These are phyloP conservation scores for Blennius ocellaris DNA, from an alignment of 2,113 vertebrate genomes.

Conservation along the genomic window DNA sequence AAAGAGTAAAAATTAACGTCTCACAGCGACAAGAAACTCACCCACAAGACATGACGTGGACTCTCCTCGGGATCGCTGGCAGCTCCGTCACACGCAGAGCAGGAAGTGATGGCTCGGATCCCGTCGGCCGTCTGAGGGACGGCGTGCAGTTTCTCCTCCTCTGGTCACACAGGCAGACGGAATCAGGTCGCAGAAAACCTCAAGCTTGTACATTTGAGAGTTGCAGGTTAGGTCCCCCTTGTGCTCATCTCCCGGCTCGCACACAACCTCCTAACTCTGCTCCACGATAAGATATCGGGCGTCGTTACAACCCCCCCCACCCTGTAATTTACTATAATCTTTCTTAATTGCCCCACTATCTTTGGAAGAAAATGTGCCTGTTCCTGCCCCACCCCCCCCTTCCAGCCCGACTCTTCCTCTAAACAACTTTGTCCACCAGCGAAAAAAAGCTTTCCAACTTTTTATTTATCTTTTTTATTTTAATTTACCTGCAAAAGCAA, in stretches of 20 bases:
- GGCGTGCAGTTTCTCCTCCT: background rate
- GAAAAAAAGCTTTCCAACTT: background rate
- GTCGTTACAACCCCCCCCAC: slow-evolving; percentile 55
- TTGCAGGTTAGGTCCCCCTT: background rate
- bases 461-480: background rate
- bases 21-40: slow-evolving; percentile 38
- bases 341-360: slow-evolving; percentile 68
- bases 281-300: slow-evolving; percentile 67
- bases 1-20: background rate
- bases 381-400: slow-evolving; percentile 46
- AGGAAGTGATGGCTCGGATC: background rate
- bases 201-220: background rate
- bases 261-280: slow-evolving; percentile 8
- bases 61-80: slow-evolving; percentile 3
- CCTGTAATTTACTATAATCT: slow-evolving; percentile 80
- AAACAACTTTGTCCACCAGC: background rate
- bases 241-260: no score
- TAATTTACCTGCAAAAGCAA: background rate
- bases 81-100: background rate
- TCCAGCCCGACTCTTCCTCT: background rate
- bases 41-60: slow-evolving; percentile 54
- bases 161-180: no score
- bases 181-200: background rate
- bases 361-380: slow-evolving; percentile 56
- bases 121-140: background rate